Conservation (phyloP, 2,797 vertebrate genomes). For the Saxicola maurus region DNA sequence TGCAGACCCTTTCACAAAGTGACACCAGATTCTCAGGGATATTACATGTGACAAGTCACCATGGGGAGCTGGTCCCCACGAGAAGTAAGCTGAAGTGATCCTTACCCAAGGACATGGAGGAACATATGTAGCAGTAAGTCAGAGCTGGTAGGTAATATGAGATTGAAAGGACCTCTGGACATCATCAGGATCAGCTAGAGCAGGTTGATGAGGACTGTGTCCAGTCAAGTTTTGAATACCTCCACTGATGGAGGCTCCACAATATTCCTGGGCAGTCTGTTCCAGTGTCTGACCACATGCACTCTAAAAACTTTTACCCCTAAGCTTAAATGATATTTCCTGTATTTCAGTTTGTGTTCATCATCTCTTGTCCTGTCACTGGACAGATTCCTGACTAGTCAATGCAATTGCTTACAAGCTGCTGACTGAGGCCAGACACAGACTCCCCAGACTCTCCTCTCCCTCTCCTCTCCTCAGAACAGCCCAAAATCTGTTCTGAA, state of each 20-base stretch:
- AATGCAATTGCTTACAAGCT: neutral
- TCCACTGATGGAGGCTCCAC: neutral
- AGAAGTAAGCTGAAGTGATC: neutral
- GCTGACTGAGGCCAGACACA: neutral
- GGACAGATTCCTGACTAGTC: neutral
- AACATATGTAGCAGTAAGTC: neutral
- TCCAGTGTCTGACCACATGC: neutral
- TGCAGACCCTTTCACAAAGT: neutral
- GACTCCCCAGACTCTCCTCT: neutral
- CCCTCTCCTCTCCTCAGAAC: neutral
- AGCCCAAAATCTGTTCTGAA: neutral
- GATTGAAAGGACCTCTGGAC: neutral
- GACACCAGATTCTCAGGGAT: neutral
- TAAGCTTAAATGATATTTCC: neutral
- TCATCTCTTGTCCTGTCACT: neutral
- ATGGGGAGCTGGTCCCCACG: neutral
- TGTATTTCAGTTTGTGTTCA: neutral
- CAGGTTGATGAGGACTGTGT: neutral
- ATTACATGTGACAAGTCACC: neutral
- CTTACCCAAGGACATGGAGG: fast-evolving
- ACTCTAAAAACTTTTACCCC: neutral
- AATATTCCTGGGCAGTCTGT: neutral
- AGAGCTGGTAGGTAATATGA: neutral
- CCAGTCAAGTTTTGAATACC: neutral
- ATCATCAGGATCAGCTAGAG: neutral